Percentiles rank a stretch among this genome's conserved stretches.
These are phyloP conservation scores for Scalopus aquaticus DNA, from an alignment of 2,113 vertebrate species.

Conservation along the genomic window DNA sequence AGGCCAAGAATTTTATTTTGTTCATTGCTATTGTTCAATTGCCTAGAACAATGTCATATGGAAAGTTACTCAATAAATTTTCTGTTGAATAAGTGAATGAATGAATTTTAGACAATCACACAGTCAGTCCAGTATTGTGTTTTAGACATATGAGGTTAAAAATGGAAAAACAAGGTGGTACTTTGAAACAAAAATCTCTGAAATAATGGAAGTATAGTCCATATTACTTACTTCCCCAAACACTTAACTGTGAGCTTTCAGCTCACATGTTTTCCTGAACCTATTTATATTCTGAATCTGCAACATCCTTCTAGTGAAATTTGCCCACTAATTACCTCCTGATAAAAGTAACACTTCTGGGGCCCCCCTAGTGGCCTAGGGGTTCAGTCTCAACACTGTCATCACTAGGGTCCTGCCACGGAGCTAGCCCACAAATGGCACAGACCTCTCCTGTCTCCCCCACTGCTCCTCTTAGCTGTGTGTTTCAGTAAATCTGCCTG, in stretches of 20 bases:
- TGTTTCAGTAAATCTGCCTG: too few relatives aligned
- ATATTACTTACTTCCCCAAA: not conserved
- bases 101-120: not conserved
- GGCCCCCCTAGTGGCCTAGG: too few relatives aligned
- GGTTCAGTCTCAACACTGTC: too few relatives aligned
- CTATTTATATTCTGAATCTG: not conserved
- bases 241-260: not conserved
- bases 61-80: not conserved
- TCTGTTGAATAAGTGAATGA: not conserved
- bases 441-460: too few relatives aligned
- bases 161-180: not conserved
- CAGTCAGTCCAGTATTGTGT: not conserved
- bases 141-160: not conserved
- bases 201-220: not conserved
- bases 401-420: too few relatives aligned
- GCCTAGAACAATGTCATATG: not conserved
- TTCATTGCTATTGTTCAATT: not conserved
- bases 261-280: not conserved
- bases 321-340: not conserved
- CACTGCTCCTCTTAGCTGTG: too few relatives aligned
- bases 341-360: not conserved
- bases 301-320: conserved; percentile 25
- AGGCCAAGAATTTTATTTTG: not conserved
- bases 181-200: not conserved
- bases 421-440: too few relatives aligned